Evolutionary conservation across 2,113 vertebrate species (phyloP), one percentile per base, ranked within the genome.

Genomic region (Nyctereutes procyonoides): DNA sequence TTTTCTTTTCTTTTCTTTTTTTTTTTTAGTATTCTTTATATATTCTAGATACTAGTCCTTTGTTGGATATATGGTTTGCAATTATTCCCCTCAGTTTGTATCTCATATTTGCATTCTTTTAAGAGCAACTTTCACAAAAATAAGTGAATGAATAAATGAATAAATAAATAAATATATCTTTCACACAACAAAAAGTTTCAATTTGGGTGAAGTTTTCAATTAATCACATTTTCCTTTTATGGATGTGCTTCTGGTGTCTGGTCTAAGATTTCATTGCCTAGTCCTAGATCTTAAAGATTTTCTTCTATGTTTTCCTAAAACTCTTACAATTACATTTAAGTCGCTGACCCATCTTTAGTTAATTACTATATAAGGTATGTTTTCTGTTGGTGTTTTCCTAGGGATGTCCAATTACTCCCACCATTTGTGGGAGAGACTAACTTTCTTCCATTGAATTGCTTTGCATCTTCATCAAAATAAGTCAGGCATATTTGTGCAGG

Each of bases 1-100:
- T 82, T 22, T 6, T 9, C 8, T 53, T 9, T 28, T 15, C 12
- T 32, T 11, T 28, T 10, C 16, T 56, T 5, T 35, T 11, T 28
- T 10, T 15, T 56, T 5, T 71, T 89, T 32, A 32, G 8, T 86
- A 8, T 48, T 91, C 86, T 88, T 90, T 90, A 55, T 82, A 58
- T 83, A 93, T 79, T 77, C 14, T 91, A 69, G 24, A n/a, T 93
- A 51, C 58, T 62, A 93, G 53, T 83, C 55, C 67, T 90, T 43
- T 63, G 15, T 5, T 5, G 9, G 22, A 48, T 20, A 8, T 1
- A 32, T 16, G 17, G 17, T 16, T 38, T 12, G 5, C 6, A 56
- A 63, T 80, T 67, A 53, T 53, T 55, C 9, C 56, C 84, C 28
- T 51, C 56, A 19, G 1, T 24, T 24, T 83, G 26, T 14, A 65